phyloP scores from a whole-genome alignment of 2,888 invertebrate species.

The Acanthosepion lycidas region DNA sequence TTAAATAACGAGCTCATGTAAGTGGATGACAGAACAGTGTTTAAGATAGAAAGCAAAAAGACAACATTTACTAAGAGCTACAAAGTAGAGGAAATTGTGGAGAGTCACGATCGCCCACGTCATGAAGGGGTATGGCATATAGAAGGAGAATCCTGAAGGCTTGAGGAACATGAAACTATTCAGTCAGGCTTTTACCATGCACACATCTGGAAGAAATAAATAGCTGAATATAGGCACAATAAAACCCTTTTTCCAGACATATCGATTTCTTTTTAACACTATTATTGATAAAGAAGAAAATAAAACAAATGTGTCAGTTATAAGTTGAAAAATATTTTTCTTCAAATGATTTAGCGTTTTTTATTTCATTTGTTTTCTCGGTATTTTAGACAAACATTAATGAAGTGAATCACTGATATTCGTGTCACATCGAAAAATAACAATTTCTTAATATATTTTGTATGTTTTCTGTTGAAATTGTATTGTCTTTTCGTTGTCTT shows the following conservation, averaged over 20 bases:
- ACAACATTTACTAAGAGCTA: no score
- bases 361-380: neutral
- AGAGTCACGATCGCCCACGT: no score
- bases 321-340: neutral
- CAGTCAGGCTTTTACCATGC: no score
- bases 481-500: neutral
- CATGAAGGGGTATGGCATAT: no score
- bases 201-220: no score
- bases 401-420: neutral
- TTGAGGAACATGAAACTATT: no score
- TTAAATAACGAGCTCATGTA: no score
- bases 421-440: conserved; percentile 7
- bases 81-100: no score
- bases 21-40: no score
- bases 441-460: neutral
- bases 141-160: no score
- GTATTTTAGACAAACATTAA: neutral
- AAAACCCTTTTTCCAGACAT: neutral
- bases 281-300: neutral
- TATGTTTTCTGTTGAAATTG: neutral
- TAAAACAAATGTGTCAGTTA: neutral
- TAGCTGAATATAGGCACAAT: no score
- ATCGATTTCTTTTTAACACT: neutral
- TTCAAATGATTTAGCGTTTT: neutral
- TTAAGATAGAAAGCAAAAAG: no score